Conservation (phyloP, 1,140 invertebrate genomes). For the Drosophila mauritiana region DNA sequence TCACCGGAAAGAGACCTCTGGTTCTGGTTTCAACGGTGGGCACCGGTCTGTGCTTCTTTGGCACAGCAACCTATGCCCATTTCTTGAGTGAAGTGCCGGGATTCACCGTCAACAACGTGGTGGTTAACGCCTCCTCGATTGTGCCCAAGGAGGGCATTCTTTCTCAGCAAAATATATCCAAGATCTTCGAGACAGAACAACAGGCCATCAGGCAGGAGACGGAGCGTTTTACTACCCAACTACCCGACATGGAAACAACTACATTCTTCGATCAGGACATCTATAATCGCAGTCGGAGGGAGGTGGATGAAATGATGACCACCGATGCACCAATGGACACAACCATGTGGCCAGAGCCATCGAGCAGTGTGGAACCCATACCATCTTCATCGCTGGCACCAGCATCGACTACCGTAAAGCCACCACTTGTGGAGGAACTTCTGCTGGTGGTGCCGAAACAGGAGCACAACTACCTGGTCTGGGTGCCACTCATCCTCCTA, state of each 20-base stretch:
- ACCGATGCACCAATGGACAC: conserved; percentile 34
- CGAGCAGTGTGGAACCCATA: conserved; percentile 5
- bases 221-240: conserved; percentile 42
- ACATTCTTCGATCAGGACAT: conserved; percentile 42
- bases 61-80: conserved; percentile 83
- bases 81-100: conserved; percentile 75
- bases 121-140: conserved; percentile 75
- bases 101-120: conserved; percentile 79
- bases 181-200: conserved; percentile 67
- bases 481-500: conserved; percentile 89
- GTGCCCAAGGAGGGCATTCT: conserved; percentile 72
- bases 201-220: conserved; percentile 35
- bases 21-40: conserved; percentile 88
- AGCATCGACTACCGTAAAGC: conserved; percentile 19
- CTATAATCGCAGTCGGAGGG: conserved; percentile 48
- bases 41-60: conserved; percentile 87
- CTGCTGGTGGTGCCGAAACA: conserved; percentile 76
- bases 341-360: conserved; percentile 33
- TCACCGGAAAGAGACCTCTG: conserved; percentile 89
- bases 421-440: conserved; percentile 61
- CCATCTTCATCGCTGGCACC: not conserved
- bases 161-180: conserved; percentile 75
- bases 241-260: conserved; percentile 59
- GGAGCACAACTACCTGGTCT: conserved; percentile 85
- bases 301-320: conserved; percentile 37